Base-by-base conservation (phyloP, 2,797 vertebrate species). In the Poecilia velifera region DNA sequence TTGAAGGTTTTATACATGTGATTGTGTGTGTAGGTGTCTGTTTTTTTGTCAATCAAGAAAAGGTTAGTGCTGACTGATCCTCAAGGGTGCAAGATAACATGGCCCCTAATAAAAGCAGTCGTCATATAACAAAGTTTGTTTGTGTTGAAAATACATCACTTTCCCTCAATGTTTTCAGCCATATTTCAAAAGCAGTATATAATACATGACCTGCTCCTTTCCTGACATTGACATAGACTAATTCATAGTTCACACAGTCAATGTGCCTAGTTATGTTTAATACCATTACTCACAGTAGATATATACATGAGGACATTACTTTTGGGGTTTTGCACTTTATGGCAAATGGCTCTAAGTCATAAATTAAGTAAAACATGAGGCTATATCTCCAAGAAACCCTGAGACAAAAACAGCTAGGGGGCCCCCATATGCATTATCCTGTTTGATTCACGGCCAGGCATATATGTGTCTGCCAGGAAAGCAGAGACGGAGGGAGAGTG, bases 391-490 rank as follows among this genome's bases (percentile, higher is more conserved):
- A 80, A 41, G 64, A 91, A 82, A 89, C 76, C 71, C 83, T 68
- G 77, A 91, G 81, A 81, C 76, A 79, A 90, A 90, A 84, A 90
- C 76, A 79, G 85, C 84, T 84, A 87, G 76, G 82, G 78, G 81
- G 80, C 88, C 84, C 47, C 82, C 71, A 20, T 86, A 82, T 80
- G 77, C 82, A 79, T 91, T 90, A 83, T 87, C 81, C 83, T 49
- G 82, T 90, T 90, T 91, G 88, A 90, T 88, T 91, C 80, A 88
- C 57, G 81, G 86, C 90, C 90, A 92, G 76, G 68, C 76, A 80
- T 72, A 74, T 86, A 71, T 86, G 55, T 84, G 76, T 80, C 39
- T 82, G 74, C 53, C 49, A 75, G 46, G 64, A 47, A 73, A 62
- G 62, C 28, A 81, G 51, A 70, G 72, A 77, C 47, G 39, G 46